A percentile compares a stretch with the other conserved stretches of the same genome.
Conservation (phyloP, 30 jellyfish, hydroid and myxozoan species). For the Rhopilema esculentum region DNA sequence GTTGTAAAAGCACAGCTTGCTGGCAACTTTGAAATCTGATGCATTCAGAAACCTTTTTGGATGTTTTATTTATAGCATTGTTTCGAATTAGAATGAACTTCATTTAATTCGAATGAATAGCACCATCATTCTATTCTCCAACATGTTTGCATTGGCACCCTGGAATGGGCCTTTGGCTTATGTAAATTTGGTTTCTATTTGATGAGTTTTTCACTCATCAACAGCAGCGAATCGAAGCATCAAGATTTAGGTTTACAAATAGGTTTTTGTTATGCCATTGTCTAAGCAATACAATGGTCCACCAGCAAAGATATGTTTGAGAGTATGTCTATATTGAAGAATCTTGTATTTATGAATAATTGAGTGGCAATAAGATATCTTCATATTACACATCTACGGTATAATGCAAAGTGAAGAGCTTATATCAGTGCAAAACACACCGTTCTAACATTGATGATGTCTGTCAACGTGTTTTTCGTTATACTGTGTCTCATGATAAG, state of each 20-base stretch:
- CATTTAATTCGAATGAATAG: too few species aligned
- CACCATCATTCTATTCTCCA: not conserved
- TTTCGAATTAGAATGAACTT: too few species aligned
- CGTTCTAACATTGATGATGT: too few species aligned
- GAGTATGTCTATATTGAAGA: not conserved
- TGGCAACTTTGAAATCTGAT: too few species aligned
- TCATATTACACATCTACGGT: not conserved
- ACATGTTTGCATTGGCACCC: not conserved
- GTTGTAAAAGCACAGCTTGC: too few species aligned
- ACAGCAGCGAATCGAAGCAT: not conserved
- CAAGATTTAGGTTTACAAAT: not conserved
- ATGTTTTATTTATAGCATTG: too few species aligned
- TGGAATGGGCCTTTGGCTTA: not conserved
- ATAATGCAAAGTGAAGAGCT: not conserved
- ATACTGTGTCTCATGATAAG: too few species aligned
- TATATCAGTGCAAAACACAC: too few species aligned
- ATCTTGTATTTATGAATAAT: not conserved
- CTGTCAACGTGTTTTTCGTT: too few species aligned
- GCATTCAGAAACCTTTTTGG: too few species aligned
- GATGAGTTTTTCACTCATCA: not conserved
- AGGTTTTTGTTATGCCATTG: not conserved
- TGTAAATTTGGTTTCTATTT: not conserved
- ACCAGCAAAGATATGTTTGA: not conserved
- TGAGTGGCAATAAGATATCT: not conserved
- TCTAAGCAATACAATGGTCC: not conserved